Percentiles rank a stretch among this genome's conserved stretches.
Conservation (phyloP, 2,113 vertebrate species). For the Myotis brandtii region DNA sequence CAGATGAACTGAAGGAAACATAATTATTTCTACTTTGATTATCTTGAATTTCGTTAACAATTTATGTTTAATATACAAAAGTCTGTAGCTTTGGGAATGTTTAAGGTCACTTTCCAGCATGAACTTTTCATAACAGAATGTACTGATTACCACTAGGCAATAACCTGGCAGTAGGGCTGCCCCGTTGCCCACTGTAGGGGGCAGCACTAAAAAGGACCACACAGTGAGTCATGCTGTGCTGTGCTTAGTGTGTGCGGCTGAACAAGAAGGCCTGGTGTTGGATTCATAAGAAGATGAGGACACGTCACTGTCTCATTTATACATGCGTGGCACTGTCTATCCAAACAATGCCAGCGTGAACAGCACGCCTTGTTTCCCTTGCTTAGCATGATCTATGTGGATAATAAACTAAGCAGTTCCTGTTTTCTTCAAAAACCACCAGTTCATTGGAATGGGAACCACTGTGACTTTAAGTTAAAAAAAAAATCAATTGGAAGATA, state of each 20-base stretch:
- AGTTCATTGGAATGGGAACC: slow-evolving; percentile 5
- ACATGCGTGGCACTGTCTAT: background rate
- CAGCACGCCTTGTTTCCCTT: slow-evolving; percentile 11
- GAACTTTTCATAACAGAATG: background rate
- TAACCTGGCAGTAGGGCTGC: background rate
- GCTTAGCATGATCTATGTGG: background rate
- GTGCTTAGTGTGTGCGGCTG: background rate
- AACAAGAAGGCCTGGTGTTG: background rate
- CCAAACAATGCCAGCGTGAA: background rate
- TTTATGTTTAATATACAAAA: background rate
- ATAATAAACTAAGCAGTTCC: background rate
- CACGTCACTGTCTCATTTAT: background rate
- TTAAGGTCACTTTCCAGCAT: background rate
- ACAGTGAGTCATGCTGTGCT: background rate
- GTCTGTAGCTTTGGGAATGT: background rate
- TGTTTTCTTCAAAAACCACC: slow-evolving; percentile 46
- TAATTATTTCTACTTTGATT: background rate
- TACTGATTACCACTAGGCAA: background rate
- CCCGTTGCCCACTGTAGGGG: fast-evolving
- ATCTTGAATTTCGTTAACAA: background rate
- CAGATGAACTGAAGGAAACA: background rate
- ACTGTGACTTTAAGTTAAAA: background rate
- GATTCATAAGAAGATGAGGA: background rate
- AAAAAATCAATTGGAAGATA: slow-evolving; percentile 59
- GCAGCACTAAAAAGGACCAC: background rate